These are phyloP conservation scores for Seira sanloemensis DNA, from an alignment of 2,888 invertebrate genomes.

Conservation along the genomic window DNA sequence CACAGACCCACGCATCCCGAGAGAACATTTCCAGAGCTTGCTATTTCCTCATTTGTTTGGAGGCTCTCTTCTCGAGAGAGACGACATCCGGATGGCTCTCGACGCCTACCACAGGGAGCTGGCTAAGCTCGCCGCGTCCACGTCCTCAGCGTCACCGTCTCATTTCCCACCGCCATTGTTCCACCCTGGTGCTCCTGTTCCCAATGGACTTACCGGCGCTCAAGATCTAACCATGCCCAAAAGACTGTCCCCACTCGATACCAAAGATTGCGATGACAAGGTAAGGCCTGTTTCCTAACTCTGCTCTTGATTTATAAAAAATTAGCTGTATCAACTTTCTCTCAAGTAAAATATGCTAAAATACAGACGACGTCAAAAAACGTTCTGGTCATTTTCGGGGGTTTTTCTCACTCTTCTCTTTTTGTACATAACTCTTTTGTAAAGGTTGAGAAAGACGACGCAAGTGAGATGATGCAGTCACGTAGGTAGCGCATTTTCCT, in stretches of 20 bases:
- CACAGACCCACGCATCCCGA: conserved; percentile 74
- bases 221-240: conserved; percentile 92
- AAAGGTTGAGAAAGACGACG: conserved; percentile 77
- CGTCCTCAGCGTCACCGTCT: conserved; percentile 77
- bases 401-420: neutral
- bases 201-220: conserved; percentile 78
- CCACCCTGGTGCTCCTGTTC: conserved; percentile 73
- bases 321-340: neutral
- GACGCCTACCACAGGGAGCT: conserved; percentile 96
- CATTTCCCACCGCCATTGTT: conserved; percentile 87
- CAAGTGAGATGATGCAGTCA: conserved; percentile 85
- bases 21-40: conserved; percentile 85
- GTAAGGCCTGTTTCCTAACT: conserved; percentile 36
- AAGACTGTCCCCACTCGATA: conserved; percentile 76
- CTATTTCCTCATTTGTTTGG: conserved; percentile 92
- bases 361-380: conserved; percentile 27
- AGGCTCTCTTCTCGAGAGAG: conserved; percentile 79
- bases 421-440: conserved; percentile 1
- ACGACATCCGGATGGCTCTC: conserved; percentile 91
- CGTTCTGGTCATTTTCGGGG: conserved; percentile 17
- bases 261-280: conserved; percentile 75
- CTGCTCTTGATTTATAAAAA: neutral
- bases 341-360: neutral
- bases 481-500: conserved; percentile 89
- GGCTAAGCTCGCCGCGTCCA: conserved; percentile 84